These are phyloP conservation scores for Pecten maximus DNA, from an alignment of 2,888 invertebrate genomes.

Conservation along the genomic window DNA sequence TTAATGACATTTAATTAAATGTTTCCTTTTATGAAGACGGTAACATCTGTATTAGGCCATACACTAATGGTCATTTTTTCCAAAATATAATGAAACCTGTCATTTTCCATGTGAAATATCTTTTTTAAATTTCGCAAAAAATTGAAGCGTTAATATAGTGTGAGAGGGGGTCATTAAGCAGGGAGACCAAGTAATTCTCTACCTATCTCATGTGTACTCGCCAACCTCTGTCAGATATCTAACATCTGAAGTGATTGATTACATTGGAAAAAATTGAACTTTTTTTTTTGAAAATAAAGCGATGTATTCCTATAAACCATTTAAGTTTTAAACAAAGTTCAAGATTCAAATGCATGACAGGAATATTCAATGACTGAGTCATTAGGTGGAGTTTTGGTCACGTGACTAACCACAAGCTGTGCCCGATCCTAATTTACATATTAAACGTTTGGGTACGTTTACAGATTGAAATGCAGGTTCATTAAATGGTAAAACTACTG, in stretches of 20 bases:
- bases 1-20: conserved; percentile 18
- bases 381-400: neutral
- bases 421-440: neutral
- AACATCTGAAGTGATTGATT: neutral
- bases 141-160: neutral
- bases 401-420: neutral
- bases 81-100: conserved; percentile 15
- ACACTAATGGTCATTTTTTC: neutral
- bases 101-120: conserved; percentile 17
- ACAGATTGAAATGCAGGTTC: neutral
- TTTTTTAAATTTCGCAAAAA: neutral
- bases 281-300: neutral
- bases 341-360: neutral
- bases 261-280: neutral
- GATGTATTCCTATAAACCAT: conserved; percentile 1
- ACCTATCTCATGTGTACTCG: neutral
- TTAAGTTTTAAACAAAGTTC: conserved; percentile 5
- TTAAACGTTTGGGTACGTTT: neutral
- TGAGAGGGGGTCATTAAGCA: neutral
- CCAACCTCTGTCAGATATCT: neutral
- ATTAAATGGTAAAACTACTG: too few relatives aligned
- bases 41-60: conserved; percentile 2
- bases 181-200: neutral
- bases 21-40: neutral
- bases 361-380: conserved; percentile 7